Conservation (phyloP, 2,797 vertebrate genomes). For the Erpetoichthys calabaricus region DNA sequence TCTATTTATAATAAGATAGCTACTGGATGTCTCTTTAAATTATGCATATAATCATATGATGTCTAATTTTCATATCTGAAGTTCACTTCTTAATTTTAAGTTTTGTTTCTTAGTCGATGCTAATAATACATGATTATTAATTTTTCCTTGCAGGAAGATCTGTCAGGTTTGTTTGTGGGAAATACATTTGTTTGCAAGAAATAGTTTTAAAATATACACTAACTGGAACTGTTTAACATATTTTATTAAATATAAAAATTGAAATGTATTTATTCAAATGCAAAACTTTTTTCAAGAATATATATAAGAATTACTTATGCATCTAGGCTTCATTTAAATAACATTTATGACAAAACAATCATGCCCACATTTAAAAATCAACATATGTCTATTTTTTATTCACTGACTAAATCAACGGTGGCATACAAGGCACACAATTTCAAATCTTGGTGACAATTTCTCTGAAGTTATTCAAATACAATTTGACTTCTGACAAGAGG, state of each 20-base stretch:
- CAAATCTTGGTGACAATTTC: slow-evolving; percentile 86
- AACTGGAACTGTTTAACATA: slow-evolving; percentile 73
- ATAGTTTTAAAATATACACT: slow-evolving; percentile 77
- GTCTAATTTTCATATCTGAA: slow-evolving; percentile 52
- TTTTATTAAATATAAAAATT: slow-evolving; percentile 75
- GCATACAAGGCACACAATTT: slow-evolving; percentile 62
- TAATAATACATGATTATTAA: slow-evolving; percentile 77
- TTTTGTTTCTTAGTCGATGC: slow-evolving; percentile 61
- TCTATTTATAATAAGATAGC: background rate
- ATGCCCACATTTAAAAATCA: slow-evolving; percentile 60
- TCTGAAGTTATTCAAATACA: slow-evolving; percentile 84
- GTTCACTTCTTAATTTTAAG: slow-evolving; percentile 54
- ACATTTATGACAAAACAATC: slow-evolving; percentile 83
- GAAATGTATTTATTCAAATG: slow-evolving; percentile 61
- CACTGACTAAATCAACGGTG: slow-evolving; percentile 73
- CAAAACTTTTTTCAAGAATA: slow-evolving; percentile 58
- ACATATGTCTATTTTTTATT: slow-evolving; percentile 68
- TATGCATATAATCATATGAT: slow-evolving; percentile 7
- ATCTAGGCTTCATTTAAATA: slow-evolving; percentile 70
- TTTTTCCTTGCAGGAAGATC: slow-evolving; percentile 70
- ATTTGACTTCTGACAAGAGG: slow-evolving; percentile 93
- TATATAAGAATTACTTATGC: slow-evolving; percentile 62
- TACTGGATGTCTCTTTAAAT: background rate
- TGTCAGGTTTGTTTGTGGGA: slow-evolving; percentile 53
- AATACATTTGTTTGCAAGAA: slow-evolving; percentile 57